These are phyloP conservation scores for Oegoconia quadripuncta DNA, from an alignment of 2,888 invertebrate species.

Conservation along the genomic window DNA sequence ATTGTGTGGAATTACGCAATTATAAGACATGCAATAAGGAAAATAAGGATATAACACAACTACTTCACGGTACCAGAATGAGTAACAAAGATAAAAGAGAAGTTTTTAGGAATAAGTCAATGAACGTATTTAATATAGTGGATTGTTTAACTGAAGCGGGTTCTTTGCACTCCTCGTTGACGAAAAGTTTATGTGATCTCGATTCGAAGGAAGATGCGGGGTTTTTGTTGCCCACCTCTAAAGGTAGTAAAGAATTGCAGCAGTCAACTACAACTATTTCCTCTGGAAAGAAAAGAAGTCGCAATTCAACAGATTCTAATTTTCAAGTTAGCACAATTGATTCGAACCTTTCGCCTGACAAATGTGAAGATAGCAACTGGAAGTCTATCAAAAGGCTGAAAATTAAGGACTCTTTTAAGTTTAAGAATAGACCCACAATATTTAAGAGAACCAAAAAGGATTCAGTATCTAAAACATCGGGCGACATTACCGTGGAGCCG, in stretches of 20 bases:
- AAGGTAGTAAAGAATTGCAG: constrained; percentile 57
- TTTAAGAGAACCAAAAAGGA: constrained; percentile 71
- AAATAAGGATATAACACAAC: constrained; percentile 52
- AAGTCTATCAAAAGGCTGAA: constrained; percentile 73
- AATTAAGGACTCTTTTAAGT: constrained; percentile 75
- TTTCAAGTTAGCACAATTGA: constrained; percentile 65
- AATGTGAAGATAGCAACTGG: constrained; percentile 71
- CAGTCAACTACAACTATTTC: constrained; percentile 70
- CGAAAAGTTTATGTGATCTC: constrained; percentile 69
- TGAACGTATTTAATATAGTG: constrained; percentile 70
- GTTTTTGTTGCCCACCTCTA: constrained; percentile 54
- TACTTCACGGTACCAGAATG: constrained; percentile 41
- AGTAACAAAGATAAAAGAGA: constrained; percentile 65
- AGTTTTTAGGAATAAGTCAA: constrained; percentile 72
- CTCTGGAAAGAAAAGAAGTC: constrained; percentile 70
- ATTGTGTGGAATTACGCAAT: constrained; percentile 45
- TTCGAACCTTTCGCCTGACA: constrained; percentile 61
- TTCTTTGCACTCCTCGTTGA: constrained; percentile 65
- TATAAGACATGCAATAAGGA: constrained; percentile 59
- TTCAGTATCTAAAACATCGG: constrained; percentile 54
- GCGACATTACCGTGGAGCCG: constrained; percentile 64
- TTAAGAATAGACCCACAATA: constrained; percentile 71
- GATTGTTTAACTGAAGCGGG: constrained; percentile 66
- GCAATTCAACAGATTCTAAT: constrained; percentile 72
- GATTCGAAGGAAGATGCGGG: constrained; percentile 63